Base-by-base conservation (phyloP, 2,797 vertebrate species). In the Mormyrus proboscirostris region DNA sequence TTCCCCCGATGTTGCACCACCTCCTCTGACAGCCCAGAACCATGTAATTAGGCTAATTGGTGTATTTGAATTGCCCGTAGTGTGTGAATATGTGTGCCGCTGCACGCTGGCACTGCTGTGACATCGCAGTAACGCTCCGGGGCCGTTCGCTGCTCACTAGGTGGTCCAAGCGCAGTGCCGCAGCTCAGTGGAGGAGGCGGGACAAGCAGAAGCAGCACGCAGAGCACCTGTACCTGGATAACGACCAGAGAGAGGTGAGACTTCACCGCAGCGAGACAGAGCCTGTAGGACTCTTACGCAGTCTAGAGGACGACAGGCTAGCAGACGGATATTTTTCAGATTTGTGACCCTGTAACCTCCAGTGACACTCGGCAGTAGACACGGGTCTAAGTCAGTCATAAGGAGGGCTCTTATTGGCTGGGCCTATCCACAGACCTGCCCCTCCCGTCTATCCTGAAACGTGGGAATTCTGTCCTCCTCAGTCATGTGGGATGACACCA, bases 161-260 rank as follows among this genome's bases (percentile, higher is more conserved):
- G 91, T 99, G 98, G 98, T 96, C 98, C 0, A 99, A 99, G 94
- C 97, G 99, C 92, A 99, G 98, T 0, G 98, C 99, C n/a, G 98
- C 98, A 2, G 98, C 98, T 3, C 98, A 99, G 94, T 99, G 98
- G 99, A 97, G 98, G 91, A 93, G 97, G 92, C 97, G 96, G 92
- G 99, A 99, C 93, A 95, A 98, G 49, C 98, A 99, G 94, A 99
- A 99, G 91, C 98, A 99, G 57, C 99, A 99, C 87, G 97, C 98
- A 0, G 98, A 99, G 92, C 99, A 99, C 93, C 95, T 99, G 89
- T 97, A 97, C 91, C 95, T 99, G 92, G 99, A 99, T 93, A 99
- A 99, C 44, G 98, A 99, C 94, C 99, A 99, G 96, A 96, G 98
- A 95, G 99, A 99, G 97, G 99, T 98, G 92, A 94, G 94, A 87